phyloP scores from a whole-genome alignment of 2,113 vertebrate genomes.

The Pterocles orientalis region DNA sequence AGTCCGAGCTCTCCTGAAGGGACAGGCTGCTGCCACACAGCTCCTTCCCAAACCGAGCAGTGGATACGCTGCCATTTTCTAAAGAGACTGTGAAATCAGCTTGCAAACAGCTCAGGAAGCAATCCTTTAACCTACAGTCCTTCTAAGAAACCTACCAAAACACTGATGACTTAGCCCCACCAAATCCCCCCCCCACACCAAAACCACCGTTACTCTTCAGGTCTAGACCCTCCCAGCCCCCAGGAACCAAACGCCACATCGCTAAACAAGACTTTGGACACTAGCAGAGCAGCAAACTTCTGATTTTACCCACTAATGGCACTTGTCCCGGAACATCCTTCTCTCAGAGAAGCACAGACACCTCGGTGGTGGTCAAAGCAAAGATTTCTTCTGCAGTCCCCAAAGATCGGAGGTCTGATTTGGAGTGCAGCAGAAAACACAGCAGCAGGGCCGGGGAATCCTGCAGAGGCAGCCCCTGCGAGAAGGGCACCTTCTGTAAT shows the following conservation, averaged over 20 bases:
- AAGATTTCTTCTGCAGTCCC: neutral
- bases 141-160: fast-evolving
- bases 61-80: neutral
- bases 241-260: neutral
- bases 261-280: neutral
- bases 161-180: neutral
- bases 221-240: neutral
- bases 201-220: neutral
- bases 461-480: neutral
- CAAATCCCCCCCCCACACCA: neutral
- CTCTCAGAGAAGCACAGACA: neutral
- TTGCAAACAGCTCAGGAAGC: neutral
- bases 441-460: neutral
- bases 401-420: neutral
- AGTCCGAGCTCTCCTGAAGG: neutral
- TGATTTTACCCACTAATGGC: neutral
- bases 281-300: neutral
- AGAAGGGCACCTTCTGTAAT: constrained; percentile 49
- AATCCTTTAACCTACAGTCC: neutral
- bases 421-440: neutral
- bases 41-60: neutral
- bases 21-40: neutral
- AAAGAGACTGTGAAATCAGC: neutral
- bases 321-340: neutral
- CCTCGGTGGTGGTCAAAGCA: neutral